Conservation (phyloP, 1,140 invertebrate species). For the Neodiprion pinetum region DNA sequence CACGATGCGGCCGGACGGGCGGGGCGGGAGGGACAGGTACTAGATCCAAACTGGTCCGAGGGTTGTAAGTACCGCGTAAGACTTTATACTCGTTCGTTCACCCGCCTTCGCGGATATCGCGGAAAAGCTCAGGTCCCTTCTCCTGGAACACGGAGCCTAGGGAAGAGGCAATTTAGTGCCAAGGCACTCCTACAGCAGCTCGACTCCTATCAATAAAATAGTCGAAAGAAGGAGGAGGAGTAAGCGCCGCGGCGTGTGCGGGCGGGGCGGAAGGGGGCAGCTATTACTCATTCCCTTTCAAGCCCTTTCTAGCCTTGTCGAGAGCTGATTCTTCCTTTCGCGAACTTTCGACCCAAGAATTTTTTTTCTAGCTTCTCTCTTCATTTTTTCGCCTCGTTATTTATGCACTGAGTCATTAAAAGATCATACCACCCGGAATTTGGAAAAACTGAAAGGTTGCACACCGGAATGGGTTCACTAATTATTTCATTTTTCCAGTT, state of each 20-base stretch:
- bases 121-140: no score
- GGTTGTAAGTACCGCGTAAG: background rate
- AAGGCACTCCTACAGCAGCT: background rate
- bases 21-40: background rate
- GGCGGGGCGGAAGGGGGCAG: background rate
- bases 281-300: slow-evolving; percentile 7
- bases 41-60: background rate
- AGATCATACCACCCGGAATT: no score
- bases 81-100: background rate
- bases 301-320: background rate
- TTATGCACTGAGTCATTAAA: no score
- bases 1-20: background rate
- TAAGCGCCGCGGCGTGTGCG: no score
- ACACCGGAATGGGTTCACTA: no score
- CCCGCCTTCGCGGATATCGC: background rate
- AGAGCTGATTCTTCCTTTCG: no score
- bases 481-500: no score
- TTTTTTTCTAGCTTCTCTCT: no score
- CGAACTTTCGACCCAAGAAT: no score
- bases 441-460: no score
- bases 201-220: slow-evolving; percentile 5
- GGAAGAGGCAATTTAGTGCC: background rate
- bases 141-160: slow-evolving; percentile 2
- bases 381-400: no score
- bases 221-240: no score